Evolutionary conservation across 2,797 vertebrate species (phyloP).

Genomic region (Sylvilagus floridanus): DNA sequence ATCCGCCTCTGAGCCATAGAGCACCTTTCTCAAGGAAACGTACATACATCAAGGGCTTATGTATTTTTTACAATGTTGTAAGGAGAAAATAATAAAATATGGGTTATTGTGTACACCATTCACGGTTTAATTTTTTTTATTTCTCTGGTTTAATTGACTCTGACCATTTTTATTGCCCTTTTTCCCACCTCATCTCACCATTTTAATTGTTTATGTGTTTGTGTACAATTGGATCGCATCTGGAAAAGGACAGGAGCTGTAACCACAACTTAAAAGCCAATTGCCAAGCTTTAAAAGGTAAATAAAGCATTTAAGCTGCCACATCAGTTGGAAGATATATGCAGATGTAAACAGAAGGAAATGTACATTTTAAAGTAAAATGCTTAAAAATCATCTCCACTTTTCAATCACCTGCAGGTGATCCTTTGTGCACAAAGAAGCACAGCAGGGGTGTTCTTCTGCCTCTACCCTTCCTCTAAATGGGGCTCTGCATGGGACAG

Average conservation of each 20-base stretch:
- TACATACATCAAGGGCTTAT: constrained; percentile 89
- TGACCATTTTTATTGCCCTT: constrained; percentile 82
- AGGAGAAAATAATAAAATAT: constrained; percentile 88
- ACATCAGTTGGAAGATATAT: constrained; percentile 81
- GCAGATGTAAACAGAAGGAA: constrained; percentile 79
- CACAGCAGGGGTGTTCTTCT: neutral
- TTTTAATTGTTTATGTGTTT: constrained; percentile 84
- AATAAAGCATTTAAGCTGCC: constrained; percentile 84
- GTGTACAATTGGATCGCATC: constrained; percentile 80
- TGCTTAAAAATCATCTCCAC: constrained; percentile 64
- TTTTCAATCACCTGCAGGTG: constrained; percentile 63
- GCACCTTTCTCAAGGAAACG: constrained; percentile 89
- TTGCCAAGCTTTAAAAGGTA: constrained; percentile 83
- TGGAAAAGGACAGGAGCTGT: constrained; percentile 83
- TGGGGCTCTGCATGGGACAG: neutral
- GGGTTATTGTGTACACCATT: constrained; percentile 82
- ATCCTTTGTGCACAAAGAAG: neutral
- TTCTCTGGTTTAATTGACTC: constrained; percentile 85
- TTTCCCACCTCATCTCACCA: constrained; percentile 77
- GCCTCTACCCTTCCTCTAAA: neutral
- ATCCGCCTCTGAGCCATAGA: constrained; percentile 88
- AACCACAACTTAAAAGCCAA: constrained; percentile 84
- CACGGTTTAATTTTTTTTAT: constrained; percentile 88
- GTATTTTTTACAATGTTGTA: constrained; percentile 88
- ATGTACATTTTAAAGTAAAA: constrained; percentile 76